These are phyloP conservation scores for Elachura formosa DNA, from an alignment of 2,113 vertebrate genomes.

Conservation along the genomic window DNA sequence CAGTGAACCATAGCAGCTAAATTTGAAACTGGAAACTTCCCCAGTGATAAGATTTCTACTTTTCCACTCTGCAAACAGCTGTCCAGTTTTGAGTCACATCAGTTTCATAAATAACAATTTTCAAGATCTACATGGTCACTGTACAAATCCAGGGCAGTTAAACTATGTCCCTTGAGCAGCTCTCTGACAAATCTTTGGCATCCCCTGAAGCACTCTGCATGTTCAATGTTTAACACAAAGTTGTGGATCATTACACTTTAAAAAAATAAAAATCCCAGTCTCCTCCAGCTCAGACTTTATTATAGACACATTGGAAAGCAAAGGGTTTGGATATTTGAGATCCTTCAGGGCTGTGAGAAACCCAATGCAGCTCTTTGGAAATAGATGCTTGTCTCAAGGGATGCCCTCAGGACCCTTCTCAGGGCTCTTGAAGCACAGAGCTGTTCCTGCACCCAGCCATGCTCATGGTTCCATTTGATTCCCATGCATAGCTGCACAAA, in stretches of 20 bases:
- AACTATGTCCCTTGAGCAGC: not conserved
- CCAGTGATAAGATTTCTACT: not conserved
- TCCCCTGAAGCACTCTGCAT: accelerated
- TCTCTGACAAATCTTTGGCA: not conserved
- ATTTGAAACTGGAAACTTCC: not conserved
- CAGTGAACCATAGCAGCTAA: not conserved
- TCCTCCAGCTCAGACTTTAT: not conserved
- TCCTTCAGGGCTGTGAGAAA: not conserved
- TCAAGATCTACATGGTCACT: not conserved
- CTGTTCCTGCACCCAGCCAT: not conserved
- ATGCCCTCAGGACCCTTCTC: not conserved
- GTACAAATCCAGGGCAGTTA: not conserved
- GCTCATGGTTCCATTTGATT: not conserved
- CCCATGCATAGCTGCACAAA: not conserved
- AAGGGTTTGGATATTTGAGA: not conserved
- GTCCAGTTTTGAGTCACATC: not conserved
- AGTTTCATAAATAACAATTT: not conserved
- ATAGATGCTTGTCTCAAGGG: not conserved
- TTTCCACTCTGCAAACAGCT: not conserved
- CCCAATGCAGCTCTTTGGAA: not conserved
- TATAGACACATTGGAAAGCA: not conserved
- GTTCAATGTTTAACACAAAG: not conserved
- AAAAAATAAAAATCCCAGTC: not conserved
- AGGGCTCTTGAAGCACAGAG: not conserved
- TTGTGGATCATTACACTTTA: not conserved